A percentile compares a stretch with the other conserved stretches of the same genome.
These are phyloP conservation scores for Drosophila mojavensis DNA, from an alignment of 1,140 invertebrate genomes.

Conservation along the genomic window DNA sequence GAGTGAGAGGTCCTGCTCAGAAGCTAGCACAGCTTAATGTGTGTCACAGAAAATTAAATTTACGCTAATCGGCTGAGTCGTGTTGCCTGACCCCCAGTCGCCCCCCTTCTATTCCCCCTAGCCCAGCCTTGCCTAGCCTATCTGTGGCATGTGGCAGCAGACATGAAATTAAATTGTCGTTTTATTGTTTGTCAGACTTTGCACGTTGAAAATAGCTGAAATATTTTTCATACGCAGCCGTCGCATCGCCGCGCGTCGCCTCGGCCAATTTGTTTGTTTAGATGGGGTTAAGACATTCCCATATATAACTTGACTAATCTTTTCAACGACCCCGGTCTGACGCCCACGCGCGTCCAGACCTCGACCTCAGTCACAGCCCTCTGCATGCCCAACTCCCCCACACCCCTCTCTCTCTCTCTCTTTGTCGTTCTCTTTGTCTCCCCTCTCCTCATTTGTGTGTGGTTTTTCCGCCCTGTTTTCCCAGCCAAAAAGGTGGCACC, in stretches of 20 bases:
- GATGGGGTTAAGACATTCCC: conserved; percentile 81
- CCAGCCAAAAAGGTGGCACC: conserved; percentile 69
- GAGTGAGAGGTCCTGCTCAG: neutral
- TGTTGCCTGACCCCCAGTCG: conserved; percentile 1
- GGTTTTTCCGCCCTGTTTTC: conserved; percentile 43
- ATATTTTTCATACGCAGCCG: conserved; percentile 68
- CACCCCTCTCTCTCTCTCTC: neutral
- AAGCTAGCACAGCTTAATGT: conserved; percentile 70
- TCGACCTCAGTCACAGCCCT: conserved; percentile 41
- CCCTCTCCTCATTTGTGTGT: conserved; percentile 6
- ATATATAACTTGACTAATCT: conserved; percentile 77
- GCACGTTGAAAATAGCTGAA: conserved; percentile 72
- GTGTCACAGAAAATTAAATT: conserved; percentile 81
- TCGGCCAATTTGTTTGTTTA: conserved; percentile 77
- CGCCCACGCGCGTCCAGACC: conserved; percentile 45
- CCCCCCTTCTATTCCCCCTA: too few species aligned
- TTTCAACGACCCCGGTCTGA: conserved; percentile 43
- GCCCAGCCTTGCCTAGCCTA: neutral
- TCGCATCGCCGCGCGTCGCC: conserved; percentile 32
- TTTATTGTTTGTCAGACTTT: conserved; percentile 68
- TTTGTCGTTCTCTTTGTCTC: too few species aligned
- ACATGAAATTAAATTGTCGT: conserved; percentile 77
- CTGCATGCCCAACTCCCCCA: neutral
- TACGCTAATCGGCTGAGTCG: conserved; percentile 62
- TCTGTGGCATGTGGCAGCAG: conserved; percentile 57